Evolutionary conservation across 2,888 invertebrate species (phyloP).

Genomic region (Cenopis cana): DNA sequence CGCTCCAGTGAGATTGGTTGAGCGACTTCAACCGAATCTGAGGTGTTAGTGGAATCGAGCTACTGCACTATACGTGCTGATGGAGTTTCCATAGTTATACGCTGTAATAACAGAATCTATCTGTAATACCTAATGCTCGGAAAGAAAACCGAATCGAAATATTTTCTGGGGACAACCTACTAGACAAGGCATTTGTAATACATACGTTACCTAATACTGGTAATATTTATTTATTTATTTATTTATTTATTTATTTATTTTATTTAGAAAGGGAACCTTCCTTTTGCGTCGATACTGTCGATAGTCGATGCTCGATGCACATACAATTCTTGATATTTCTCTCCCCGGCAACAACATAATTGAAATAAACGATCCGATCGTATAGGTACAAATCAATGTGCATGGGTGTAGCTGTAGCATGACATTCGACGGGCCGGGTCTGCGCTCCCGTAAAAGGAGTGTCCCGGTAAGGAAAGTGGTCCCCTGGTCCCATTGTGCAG

Average conservation of each 20-base stretch:
- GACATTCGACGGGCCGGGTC: slow-evolving; percentile 31
- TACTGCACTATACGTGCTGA: too few species aligned
- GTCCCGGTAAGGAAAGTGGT: slow-evolving; percentile 75
- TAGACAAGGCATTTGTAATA: too few species aligned
- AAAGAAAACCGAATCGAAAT: too few species aligned
- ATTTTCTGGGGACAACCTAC: neutral
- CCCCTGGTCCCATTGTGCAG: slow-evolving; percentile 76
- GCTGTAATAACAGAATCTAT: too few species aligned
- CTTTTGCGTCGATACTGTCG: neutral
- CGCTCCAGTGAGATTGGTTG: too few species aligned
- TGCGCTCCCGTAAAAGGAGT: slow-evolving; percentile 58
- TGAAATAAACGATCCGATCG: slow-evolving; percentile 13
- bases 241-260: too few species aligned
- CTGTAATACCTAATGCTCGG: neutral
- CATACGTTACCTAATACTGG: too few species aligned
- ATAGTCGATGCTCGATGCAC: neutral
- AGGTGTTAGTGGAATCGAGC: too few species aligned
- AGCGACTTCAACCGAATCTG: too few species aligned
- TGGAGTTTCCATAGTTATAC: too few species aligned
- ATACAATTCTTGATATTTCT: neutral
- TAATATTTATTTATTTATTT: too few species aligned
- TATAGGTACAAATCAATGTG: slow-evolving; percentile 22
- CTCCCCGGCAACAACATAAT: slow-evolving; percentile 3
- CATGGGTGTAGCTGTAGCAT: slow-evolving; percentile 6
- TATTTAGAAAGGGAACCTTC: neutral